Base-by-base conservation (phyloP, 2,888 invertebrate species). In the Petrolisthes manimaculis region DNA sequence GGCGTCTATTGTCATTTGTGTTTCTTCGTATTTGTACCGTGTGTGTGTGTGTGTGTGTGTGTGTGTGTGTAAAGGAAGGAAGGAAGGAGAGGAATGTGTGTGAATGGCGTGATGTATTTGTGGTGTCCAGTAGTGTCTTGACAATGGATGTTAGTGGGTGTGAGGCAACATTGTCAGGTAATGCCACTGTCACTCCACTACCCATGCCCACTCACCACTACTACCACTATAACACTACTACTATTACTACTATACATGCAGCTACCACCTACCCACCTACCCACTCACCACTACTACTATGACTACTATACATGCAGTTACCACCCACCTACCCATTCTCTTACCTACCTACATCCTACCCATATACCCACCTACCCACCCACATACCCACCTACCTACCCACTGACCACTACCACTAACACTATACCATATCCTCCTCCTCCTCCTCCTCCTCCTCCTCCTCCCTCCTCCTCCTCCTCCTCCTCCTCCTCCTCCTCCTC, bases 61-160 rank as follows among this genome's bases (percentile, higher is more conserved):
- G 79, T 6, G n/a, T 21, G 80, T 5, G 61, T n/a, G 80, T 2
- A 18, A 51, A 53, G 37, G 51, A 61, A 51, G 80, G 24, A 54
- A 21, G 24, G 54, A 18, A 56, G 14, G 18, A n/a, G 54, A 87
- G 83, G 86, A 87, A 87, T 87, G 83, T 79, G 78, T 87, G 83
- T 83, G 54, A 61, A 24, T 14, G 24, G 55, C 83, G 55, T 87
- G 86, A 87, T 87, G 86, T 87, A 87, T 87, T 87, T 87, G 83
- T 79, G 78, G 83, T 83, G 86, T 87, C 86, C 83, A 74, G 78
- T 71, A 51, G 77, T 82, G 86, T 78, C 78, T 78, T 74, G 69
- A 83, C 83, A 87, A 87, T 87, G 86, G 83, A 69, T 87, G 86
- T 87, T 87, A 83, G 61, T 24, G 83, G 79, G 86, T 87, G 86